Evolutionary conservation across 2,797 vertebrate genomes (phyloP), one percentile per base, ranked within the genome.

Genomic region (Galago senegalensis): DNA sequence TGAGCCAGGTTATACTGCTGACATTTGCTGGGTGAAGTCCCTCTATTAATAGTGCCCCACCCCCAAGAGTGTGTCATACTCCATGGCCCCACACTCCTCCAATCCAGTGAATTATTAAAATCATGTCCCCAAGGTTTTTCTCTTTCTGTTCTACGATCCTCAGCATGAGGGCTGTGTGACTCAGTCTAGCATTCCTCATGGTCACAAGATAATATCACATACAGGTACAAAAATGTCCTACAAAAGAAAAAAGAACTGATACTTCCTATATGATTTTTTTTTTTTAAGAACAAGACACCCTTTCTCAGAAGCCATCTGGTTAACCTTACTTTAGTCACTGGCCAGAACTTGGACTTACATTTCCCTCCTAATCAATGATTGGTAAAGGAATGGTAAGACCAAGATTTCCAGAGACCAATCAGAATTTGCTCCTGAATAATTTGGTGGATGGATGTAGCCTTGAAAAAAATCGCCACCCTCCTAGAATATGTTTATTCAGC

Each of bases 401-500:
- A 80, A 56, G 37, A 93, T 94, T 94, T 93, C 7, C 58, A 94
- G 58, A 92, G 56, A 93, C 63, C 43, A 82, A 82, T 75, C 58
- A 94, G 73, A 94, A 70, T 87, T 93, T 97, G n/a, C 77, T 95
- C 69, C 65, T 75, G 27, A 69, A 87, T 93, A 43, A 89, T 94
- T 87, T 96, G 56, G 60, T 63, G 40, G 29, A 61, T 95, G 6
- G 29, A 83, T 70, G 58, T 79, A 96, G 4, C 37, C 29, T 25
- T 85, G 58, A 85, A 95, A 86, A 81, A 72, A 76, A 90, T n/a
- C 27, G 11, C 77, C 82, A 95, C 43, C 92, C 56, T 83, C 61
- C 69, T 79, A 90, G 70, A 90, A 91, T 61, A 49, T 90, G 53
- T 97, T 94, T 93, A 94, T 95, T 98, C 61, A 94, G 86, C 94